Percentiles rank a stretch among this genome's conserved stretches.
phyloP scores from a whole-genome alignment of 64 coral and sea anemone species.

The Stylophora pistillata region DNA sequence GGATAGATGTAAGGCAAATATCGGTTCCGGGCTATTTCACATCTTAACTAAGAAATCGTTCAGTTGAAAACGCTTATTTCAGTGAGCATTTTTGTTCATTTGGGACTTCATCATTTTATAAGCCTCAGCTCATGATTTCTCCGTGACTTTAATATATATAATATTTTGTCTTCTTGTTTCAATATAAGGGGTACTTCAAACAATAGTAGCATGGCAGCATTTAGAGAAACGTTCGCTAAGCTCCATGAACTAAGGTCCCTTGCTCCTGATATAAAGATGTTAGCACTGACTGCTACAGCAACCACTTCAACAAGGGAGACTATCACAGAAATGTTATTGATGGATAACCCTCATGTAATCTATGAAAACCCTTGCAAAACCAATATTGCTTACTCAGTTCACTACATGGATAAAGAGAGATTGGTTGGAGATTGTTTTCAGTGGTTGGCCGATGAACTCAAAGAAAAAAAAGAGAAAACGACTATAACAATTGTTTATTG shows the following conservation, averaged over 20 bases:
- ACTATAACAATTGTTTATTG: constrained; percentile 65
- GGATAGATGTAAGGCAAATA: no score
- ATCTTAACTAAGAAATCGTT: no score
- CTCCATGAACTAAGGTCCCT: constrained; percentile 50
- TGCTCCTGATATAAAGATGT: constrained; percentile 9
- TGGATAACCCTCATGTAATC: constrained; percentile 44
- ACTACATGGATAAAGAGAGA: constrained; percentile 33
- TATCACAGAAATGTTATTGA: constrained; percentile 20
- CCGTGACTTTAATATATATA: no score
- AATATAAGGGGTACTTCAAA: constrained; percentile 39
- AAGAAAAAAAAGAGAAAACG: constrained; percentile 15
- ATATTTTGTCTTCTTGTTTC: background rate
- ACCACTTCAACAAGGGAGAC: constrained; percentile 15
- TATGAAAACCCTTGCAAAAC: constrained; percentile 31
- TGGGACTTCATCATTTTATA: no score
- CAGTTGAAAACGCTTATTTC: no score
- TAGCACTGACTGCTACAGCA: constrained; percentile 52
- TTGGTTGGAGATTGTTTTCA: constrained; percentile 44
- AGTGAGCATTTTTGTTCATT: no score
- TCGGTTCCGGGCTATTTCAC: no score
- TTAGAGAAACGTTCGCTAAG: constrained; percentile 30
- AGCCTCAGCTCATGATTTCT: no score
- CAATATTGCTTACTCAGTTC: constrained; percentile 58
- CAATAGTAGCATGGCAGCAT: constrained; percentile 20
- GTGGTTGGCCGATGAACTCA: constrained; percentile 46